Conservation (phyloP, 2,113 vertebrate genomes). For the Brevimyrus niger region DNA sequence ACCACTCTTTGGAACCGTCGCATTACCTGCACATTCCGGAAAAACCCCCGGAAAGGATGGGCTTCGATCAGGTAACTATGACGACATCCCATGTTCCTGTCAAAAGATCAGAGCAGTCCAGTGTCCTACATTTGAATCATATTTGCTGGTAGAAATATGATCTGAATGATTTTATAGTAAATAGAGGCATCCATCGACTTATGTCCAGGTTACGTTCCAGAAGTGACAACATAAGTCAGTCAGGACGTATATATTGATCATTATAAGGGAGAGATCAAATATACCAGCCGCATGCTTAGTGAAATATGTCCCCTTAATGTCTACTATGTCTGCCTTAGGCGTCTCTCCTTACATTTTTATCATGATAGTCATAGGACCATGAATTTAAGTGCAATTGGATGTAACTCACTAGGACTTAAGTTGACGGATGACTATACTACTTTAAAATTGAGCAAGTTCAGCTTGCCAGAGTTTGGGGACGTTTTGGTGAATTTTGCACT, state of each 20-base stretch:
- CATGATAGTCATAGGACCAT: not conserved
- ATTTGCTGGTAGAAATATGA: not conserved
- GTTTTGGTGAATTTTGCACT: not conserved
- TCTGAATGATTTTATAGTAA: not conserved
- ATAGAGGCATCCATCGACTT: not conserved
- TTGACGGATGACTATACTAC: not conserved
- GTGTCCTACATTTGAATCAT: not conserved
- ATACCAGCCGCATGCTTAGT: not conserved
- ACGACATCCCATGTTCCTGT: not conserved
- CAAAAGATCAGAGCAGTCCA: not conserved
- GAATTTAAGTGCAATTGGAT: not conserved
- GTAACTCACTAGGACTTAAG: not conserved
- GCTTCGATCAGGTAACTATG: constrained; percentile 70
- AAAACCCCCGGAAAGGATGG: constrained; percentile 71
- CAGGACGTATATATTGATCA: not conserved
- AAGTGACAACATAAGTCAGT: not conserved
- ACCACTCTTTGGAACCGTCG: constrained; percentile 65
- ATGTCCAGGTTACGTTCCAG: not conserved
- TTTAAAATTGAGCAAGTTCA: not conserved
- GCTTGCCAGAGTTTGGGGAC: not conserved
- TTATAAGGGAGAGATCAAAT: not conserved
- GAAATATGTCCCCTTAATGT: not conserved
- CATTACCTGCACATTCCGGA: constrained; percentile 52
- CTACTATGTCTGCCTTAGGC: not conserved
- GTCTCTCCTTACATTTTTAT: not conserved